Conservation (phyloP, 2,888 invertebrate genomes). For the Bombylius discolor region DNA sequence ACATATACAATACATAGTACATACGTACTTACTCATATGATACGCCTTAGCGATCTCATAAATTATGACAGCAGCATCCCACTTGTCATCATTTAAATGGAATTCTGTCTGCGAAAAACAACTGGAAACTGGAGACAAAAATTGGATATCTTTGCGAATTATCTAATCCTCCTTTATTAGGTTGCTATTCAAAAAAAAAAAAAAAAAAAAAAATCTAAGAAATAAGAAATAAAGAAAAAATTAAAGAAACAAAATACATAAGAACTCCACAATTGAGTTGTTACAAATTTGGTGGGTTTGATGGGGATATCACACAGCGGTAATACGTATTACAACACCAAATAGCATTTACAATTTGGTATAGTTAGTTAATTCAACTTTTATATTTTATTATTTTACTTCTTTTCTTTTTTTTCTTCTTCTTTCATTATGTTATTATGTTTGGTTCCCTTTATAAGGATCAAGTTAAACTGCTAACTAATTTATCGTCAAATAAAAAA, state of each 20-base stretch:
- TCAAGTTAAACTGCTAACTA: no score
- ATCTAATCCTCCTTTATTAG: constrained; percentile 9
- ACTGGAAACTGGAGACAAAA: constrained; percentile 6
- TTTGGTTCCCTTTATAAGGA: no score
- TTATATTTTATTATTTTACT: no score
- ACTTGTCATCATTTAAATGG: constrained; percentile 14
- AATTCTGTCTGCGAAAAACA: constrained; percentile 9
- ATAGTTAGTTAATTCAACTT: no score
- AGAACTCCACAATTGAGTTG: constrained; percentile 1
- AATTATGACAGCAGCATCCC: constrained; percentile 11
- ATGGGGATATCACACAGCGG: background rate
- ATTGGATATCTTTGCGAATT: constrained; percentile 11
- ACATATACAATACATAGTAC: background rate
- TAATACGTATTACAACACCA: background rate
- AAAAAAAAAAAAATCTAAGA: no score
- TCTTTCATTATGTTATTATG: background rate
- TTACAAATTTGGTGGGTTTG: background rate
- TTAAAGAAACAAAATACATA: background rate
- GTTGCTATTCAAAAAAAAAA: constrained; percentile 3
- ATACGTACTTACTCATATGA: background rate
- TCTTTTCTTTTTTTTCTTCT: background rate
- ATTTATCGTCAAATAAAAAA: no score
- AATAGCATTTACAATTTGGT: no score
- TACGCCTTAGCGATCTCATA: constrained; percentile 5
- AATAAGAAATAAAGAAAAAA: background rate